These are phyloP conservation scores for Galaxea fascicularis DNA, from an alignment of 92 coral and sea anemone species.

Conservation along the genomic window DNA sequence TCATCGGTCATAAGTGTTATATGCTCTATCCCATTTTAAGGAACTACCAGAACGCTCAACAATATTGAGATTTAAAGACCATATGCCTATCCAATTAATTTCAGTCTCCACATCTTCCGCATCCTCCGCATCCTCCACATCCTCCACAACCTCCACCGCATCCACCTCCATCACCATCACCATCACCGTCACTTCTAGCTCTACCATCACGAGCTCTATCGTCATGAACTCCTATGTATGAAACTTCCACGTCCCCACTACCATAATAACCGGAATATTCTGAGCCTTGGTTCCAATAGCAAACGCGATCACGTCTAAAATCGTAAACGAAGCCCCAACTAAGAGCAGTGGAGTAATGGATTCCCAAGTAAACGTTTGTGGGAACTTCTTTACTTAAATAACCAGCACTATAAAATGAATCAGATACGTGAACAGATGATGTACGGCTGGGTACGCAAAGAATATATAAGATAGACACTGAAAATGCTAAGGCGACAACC, in stretches of 20 bases:
- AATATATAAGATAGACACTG: constrained; percentile 45
- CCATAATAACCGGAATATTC: constrained; percentile 30
- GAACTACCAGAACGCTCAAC: no score
- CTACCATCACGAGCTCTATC: constrained; percentile 43
- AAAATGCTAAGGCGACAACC: constrained; percentile 47
- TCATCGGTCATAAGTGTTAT: no score
- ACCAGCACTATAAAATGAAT: constrained; percentile 47
- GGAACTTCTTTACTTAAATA: constrained; percentile 55
- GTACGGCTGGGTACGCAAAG: constrained; percentile 66
- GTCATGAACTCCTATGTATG: constrained; percentile 40
- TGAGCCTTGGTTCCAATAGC: constrained; percentile 3
- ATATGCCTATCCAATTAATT: no score
- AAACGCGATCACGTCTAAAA: no score
- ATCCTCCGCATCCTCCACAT: no score
- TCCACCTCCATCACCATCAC: neutral
- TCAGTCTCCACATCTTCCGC: no score
- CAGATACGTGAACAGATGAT: neutral
- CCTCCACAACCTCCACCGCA: no score
- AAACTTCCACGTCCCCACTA: constrained; percentile 22
- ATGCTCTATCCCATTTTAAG: no score
- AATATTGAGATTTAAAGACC: no score
- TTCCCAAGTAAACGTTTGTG: constrained; percentile 33
- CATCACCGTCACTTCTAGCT: constrained; percentile 5
- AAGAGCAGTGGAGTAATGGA: neutral
- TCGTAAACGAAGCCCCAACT: neutral